These are phyloP conservation scores for Drosophila birchii DNA, from an alignment of 2,888 invertebrate species.

Conservation along the genomic window DNA sequence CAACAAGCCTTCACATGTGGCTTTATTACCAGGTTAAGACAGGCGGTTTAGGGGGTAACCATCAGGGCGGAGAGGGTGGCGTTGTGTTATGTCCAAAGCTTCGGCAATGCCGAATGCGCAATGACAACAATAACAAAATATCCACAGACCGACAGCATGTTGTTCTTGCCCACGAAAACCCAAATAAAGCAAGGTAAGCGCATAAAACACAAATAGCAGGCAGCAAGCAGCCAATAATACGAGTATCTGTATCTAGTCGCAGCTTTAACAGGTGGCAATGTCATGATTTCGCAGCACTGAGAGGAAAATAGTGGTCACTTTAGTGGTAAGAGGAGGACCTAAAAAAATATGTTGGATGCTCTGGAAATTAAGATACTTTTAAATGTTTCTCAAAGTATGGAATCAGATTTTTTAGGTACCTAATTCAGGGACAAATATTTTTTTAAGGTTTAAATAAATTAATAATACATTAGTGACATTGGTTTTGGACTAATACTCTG, in stretches of 20 bases:
- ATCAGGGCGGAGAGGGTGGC: neutral
- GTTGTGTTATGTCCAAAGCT: slow-evolving; percentile 20
- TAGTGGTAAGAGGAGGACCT: no score
- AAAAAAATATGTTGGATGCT: no score
- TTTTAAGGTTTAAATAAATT: no score
- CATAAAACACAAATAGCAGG: slow-evolving; percentile 27
- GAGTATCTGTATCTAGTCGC: slow-evolving; percentile 13
- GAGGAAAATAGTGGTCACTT: neutral
- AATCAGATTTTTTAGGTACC: no score
- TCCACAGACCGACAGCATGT: slow-evolving; percentile 13
- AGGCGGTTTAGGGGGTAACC: neutral
- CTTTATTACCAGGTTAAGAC: slow-evolving; percentile 14
- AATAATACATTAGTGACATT: no score
- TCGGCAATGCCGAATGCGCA: slow-evolving; percentile 47
- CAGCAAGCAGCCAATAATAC: slow-evolving; percentile 19
- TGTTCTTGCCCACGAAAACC: slow-evolving; percentile 37
- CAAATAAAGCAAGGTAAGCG: slow-evolving; percentile 38
- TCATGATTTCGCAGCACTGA: slow-evolving; percentile 29
- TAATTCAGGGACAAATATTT: no score
- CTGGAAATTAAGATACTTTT: no score
- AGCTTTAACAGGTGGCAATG: slow-evolving; percentile 45
- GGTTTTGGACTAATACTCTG: no score
- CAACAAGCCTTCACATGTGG: slow-evolving; percentile 57
- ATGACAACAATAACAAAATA: slow-evolving; percentile 33
- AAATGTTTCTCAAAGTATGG: no score